Evolutionary conservation across 2,113 vertebrate species (phyloP), one percentile per base, ranked within the genome.

Genomic region (Synchiropus splendidus): DNA sequence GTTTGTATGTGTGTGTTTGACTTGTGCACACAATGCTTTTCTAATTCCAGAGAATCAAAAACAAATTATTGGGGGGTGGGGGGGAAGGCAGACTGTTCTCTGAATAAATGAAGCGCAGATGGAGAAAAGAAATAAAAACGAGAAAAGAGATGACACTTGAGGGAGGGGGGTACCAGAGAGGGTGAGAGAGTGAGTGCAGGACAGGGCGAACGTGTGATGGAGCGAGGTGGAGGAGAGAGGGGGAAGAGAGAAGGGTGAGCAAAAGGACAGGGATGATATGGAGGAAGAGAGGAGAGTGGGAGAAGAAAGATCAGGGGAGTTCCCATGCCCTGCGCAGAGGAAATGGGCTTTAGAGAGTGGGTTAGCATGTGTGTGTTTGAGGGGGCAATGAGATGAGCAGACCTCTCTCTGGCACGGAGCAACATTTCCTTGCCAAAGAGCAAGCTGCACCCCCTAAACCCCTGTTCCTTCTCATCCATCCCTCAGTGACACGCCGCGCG

Each of bases 31-130:
- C 85, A 87, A 90, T 88, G 88, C 86, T 89, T 89, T 91, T 89
- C 87, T 85, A 83, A 93, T 96, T 93, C 88, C 82, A 87, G 79
- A 83, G 88, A 92, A 96, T 95, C 92, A 89, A 92, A 94, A 94
- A 91, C 90, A 92, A 91, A 90, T 90, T 89, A 90, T 87, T 83
- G 59, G 10, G 18, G 40, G 75, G 78, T 58, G 10, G 18, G 40
- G 72, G 78, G 80, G 84, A 83, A 80, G 62, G 76, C 74, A 86
- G 84, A 82, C 84, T 68, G 81, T 82, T 84, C 82, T 82, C 76
- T 45, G 80, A 88, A 83, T 87, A 92, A 94, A 96, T 91, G 91
- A 88, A 90, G 90, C 88, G 91, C 92, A 95, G 91, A 92, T 94
- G 90, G 87, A 82, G 70, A 63, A 68, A 85, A 80, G 78, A 83